Percentiles rank a stretch among this genome's conserved stretches.
These are phyloP conservation scores for Lontra canadensis DNA, from an alignment of 2,113 vertebrate species.

Conservation along the genomic window DNA sequence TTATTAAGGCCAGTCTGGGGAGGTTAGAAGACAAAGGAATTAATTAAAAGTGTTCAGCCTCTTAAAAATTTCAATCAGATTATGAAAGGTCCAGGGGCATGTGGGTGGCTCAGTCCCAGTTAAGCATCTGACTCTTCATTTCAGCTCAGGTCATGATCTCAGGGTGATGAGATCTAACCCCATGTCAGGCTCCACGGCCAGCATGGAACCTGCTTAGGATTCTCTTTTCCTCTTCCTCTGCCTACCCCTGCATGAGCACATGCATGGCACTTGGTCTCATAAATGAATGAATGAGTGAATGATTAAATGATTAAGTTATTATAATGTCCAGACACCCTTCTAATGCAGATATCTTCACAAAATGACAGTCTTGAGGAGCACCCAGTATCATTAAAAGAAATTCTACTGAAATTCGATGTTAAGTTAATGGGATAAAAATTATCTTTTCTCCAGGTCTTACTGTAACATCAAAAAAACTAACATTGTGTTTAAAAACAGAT, in stretches of 20 bases:
- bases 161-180: not conserved
- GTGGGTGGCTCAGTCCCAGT: not conserved
- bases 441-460: not conserved
- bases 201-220: not conserved
- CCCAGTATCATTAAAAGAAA: not conserved
- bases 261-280: not conserved
- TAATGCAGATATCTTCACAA: not conserved
- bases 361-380: not conserved
- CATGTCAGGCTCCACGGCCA: not conserved
- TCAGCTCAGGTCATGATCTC: not conserved
- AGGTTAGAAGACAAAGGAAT: not conserved
- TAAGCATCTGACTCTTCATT: not conserved
- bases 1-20: not conserved
- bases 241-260: not conserved
- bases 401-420: not conserved
- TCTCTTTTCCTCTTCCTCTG: not conserved
- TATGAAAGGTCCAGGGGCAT: not conserved
- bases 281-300: no score
- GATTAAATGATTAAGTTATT: no score
- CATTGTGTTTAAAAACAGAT: not conserved
- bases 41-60: not conserved
- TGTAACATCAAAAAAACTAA: not conserved
- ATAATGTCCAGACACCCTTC: not conserved
- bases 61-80: not conserved
- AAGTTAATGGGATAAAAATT: slow-evolving; percentile 1